Conservation (phyloP, 2,113 vertebrate genomes). For the Corythornis vintsioides region DNA sequence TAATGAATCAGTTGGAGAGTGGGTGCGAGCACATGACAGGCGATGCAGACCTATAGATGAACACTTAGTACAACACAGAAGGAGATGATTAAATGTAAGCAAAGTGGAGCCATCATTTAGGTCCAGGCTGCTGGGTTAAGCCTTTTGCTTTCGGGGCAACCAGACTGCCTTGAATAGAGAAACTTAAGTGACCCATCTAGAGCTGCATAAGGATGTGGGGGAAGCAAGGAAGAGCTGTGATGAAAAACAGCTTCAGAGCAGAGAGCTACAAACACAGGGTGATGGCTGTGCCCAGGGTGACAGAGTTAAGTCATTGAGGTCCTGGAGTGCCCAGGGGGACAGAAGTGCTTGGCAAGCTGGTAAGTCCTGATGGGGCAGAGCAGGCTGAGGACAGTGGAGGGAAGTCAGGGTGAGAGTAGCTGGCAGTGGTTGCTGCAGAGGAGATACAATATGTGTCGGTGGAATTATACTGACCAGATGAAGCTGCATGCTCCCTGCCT, state of each 20-base stretch:
- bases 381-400: background rate
- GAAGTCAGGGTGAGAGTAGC: background rate
- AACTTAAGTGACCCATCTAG: background rate
- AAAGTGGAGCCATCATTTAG: background rate
- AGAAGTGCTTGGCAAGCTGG: background rate
- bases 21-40: background rate
- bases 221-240: background rate
- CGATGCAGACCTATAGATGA: slow-evolving; percentile 4
- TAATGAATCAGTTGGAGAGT: slow-evolving; percentile 30
- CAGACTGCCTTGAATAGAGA: background rate
- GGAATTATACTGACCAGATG: background rate
- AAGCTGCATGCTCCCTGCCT: background rate
- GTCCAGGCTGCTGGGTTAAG: background rate
- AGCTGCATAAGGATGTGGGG: accelerated
- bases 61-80: background rate
- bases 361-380: background rate
- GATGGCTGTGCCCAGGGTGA: background rate
- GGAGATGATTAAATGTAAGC: background rate
- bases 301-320: background rate
- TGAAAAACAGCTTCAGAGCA: background rate
- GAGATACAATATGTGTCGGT: background rate
- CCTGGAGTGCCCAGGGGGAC: background rate
- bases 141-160: slow-evolving; percentile 11
- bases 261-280: background rate
- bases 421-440: background rate